These are phyloP conservation scores for Sinocyclocheilus rhinocerous DNA, from an alignment of 2,113 vertebrate species.

Conservation along the genomic window DNA sequence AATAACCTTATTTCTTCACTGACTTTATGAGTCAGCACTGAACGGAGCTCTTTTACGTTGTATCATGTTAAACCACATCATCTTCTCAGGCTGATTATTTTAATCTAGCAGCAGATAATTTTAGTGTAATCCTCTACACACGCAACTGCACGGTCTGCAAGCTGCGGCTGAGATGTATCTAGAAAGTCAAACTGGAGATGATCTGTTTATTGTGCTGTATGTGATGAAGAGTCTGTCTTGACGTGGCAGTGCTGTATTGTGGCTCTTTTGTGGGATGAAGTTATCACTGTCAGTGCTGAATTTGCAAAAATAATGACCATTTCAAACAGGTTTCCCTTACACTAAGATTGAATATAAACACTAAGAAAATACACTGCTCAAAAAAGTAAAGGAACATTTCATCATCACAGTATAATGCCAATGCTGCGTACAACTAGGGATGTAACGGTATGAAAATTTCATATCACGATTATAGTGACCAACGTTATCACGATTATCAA, in stretches of 20 bases:
- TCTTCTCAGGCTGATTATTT: slow-evolving; percentile 31
- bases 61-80: not conserved
- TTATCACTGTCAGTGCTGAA: too few relatives aligned
- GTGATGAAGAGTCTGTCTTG: slow-evolving; percentile 6
- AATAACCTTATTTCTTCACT: slow-evolving; percentile 8
- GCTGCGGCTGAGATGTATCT: not conserved
- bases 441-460: too few relatives aligned
- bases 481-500: too few relatives aligned
- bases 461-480: too few relatives aligned
- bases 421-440: too few relatives aligned
- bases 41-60: slow-evolving; percentile 3
- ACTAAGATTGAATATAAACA: too few relatives aligned
- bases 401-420: too few relatives aligned
- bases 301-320: too few relatives aligned
- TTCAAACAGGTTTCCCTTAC: too few relatives aligned
- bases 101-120: not conserved
- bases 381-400: too few relatives aligned
- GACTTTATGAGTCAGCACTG: not conserved
- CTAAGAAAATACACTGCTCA: too few relatives aligned
- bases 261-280: not conserved
- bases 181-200: slow-evolving; percentile 10
- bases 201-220: slow-evolving; percentile 28
- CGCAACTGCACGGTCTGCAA: not conserved
- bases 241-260: slow-evolving; percentile 19
- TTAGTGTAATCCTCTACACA: slow-evolving; percentile 3